phyloP scores from a whole-genome alignment of 2,888 invertebrate genomes.

The Callyntrura sp. region DNA sequence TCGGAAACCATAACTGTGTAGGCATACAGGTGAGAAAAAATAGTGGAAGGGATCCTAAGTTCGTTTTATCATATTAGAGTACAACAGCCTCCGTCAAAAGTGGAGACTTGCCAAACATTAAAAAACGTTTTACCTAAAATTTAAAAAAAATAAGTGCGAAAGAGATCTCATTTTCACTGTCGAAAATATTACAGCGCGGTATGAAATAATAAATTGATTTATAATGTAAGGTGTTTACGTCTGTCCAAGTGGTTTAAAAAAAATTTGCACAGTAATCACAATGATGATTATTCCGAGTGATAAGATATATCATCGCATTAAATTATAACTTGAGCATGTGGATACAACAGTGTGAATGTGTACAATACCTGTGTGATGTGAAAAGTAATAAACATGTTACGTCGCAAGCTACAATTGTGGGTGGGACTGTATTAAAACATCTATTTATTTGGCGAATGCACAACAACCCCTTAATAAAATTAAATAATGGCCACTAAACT shows the following conservation, averaged over 20 bases:
- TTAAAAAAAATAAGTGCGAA: no score
- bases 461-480: slow-evolving; percentile 18
- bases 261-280: neutral
- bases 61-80: no score
- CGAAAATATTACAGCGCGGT: no score
- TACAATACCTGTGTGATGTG: slow-evolving; percentile 6
- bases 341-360: neutral
- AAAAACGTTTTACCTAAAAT: no score
- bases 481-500: slow-evolving; percentile 8
- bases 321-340: no score
- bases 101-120: no score
- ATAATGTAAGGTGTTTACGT: neutral
- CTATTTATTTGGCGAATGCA: slow-evolving; percentile 15
- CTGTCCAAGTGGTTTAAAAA: neutral
- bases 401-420: slow-evolving; percentile 30
- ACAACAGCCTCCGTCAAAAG: no score
- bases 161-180: no score
- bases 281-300: slow-evolving; percentile 26
- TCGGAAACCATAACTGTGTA: no score
- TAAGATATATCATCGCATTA: no score
- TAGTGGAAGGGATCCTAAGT: no score
- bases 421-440: slow-evolving; percentile 32
- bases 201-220: neutral
- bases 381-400: slow-evolving; percentile 24
- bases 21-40: no score